Evolutionary conservation across 2,888 invertebrate genomes (phyloP), one percentile per base, ranked within the genome.

Genomic region (Apodemia hepburni): DNA sequence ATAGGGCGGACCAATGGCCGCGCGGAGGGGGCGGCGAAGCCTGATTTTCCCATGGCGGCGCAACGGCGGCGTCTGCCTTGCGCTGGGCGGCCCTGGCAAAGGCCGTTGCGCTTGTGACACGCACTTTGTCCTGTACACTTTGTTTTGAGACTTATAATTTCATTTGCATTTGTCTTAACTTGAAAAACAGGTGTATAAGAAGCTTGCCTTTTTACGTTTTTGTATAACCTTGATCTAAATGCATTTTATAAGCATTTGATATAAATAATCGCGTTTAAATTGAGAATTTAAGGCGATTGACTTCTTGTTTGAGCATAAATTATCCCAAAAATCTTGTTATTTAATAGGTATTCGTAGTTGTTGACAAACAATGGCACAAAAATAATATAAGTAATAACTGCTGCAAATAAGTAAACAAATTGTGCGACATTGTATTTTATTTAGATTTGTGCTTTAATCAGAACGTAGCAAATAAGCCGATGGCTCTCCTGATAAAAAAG

Each of bases 41-140:
- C 89, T 88, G 89, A 88, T 88, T 90, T 91, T 88, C 90, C 91
- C 90, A 87, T 87, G 84, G 87, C 87, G 84, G 76, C 82, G 75
- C 80, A 80, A 82, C 85, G 80, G 85, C 84, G 81, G 79, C 81
- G 79, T 72, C 73, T 74, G 75, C 73, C 72, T 70, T 65, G 70
- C 68, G 70, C 70, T 70, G 72, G 72, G 72, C 74, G 88, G 88
- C 89, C 87, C 86, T 87, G 87, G 81, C 78, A 84, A 85, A 87
- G 90, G 88, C 85, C 87, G 87, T 87, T 87, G 87, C 86, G 88
- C 87, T 90, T 85, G 79, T 87, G 82, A 85, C 87, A 85, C 85
- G 87, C 86, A 88, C 87, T 89, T 83, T 84, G 85, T 83, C 84
- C 84, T 82, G 75, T 71, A 68, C 65, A 74, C 73, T 72, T 78